Evolutionary conservation across 2,797 vertebrate genomes (phyloP).

Genomic region (Enteromius afrohamiltoni): DNA sequence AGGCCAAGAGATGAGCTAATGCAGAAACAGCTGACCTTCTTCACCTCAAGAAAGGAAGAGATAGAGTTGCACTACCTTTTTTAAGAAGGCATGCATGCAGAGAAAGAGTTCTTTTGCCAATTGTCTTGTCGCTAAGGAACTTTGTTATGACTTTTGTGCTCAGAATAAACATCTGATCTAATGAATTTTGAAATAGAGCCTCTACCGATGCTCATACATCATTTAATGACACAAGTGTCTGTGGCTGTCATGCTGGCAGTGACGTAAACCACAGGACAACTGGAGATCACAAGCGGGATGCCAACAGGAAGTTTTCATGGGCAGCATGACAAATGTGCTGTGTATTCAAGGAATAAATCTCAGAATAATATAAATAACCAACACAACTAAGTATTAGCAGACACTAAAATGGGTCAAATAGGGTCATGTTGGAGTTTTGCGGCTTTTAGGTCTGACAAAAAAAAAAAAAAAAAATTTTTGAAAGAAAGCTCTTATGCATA

Average conservation of each 20-base stretch:
- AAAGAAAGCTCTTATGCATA: neutral
- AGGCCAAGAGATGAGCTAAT: conserved; percentile 59
- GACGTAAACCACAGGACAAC: conserved; percentile 24
- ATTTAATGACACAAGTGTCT: conserved; percentile 39
- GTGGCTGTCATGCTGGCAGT: neutral
- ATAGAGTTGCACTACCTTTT: conserved; percentile 33
- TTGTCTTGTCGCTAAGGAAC: conserved; percentile 34
- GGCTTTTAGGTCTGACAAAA: neutral
- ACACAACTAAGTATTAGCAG: neutral
- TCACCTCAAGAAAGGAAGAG: conserved; percentile 17
- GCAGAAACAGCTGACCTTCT: conserved; percentile 29
- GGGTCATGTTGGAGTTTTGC: neutral
- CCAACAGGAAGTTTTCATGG: conserved; percentile 9
- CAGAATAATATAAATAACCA: neutral
- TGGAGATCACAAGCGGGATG: conserved; percentile 15
- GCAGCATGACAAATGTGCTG: neutral
- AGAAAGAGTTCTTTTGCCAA: conserved; percentile 13
- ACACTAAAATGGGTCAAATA: neutral
- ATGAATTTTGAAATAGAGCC: conserved; percentile 40
- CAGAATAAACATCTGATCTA: conserved; percentile 41
- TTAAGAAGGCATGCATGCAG: conserved; percentile 18
- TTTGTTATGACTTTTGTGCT: conserved; percentile 25
- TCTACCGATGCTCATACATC: conserved; percentile 44
- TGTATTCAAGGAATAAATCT: neutral
- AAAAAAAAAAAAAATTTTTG: neutral